Evolutionary conservation across 1,140 invertebrate species (phyloP).

Genomic region (Cepaea nemoralis): DNA sequence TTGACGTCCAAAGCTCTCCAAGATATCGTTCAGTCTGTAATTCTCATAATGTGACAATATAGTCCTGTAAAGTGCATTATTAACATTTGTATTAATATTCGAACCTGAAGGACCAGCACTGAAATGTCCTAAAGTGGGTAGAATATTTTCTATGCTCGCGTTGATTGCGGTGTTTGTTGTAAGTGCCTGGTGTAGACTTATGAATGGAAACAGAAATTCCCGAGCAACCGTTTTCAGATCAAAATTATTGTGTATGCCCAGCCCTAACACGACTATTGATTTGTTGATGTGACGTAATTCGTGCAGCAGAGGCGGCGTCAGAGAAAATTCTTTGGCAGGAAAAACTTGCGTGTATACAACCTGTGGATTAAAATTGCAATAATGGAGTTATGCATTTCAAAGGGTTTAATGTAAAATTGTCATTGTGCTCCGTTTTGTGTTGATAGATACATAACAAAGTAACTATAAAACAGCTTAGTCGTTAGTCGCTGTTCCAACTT

Average conservation of each 20-base stretch:
- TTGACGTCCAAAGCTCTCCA: too few species aligned
- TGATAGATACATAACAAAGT: too few species aligned
- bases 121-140: not conserved
- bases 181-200: constrained; percentile 7
- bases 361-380: constrained; percentile 6
- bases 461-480: too few species aligned
- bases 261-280: constrained; percentile 7
- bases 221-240: not conserved
- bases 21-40: too few species aligned
- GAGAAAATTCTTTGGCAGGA: not conserved
- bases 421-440: too few species aligned
- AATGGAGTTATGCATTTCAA: too few species aligned
- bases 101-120: not conserved
- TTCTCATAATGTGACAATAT: too few species aligned
- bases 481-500: too few species aligned
- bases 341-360: constrained; percentile 8
- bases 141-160: not conserved
- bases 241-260: constrained; percentile 33
- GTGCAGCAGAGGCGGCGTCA: not conserved
- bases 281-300: not conserved
- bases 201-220: constrained; percentile 13
- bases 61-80: too few species aligned
- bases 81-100: too few species aligned
- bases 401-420: too few species aligned
- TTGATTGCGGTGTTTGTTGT: not conserved